Conservation (phyloP, 2,113 vertebrate species). For the Phalacrocorax aristotelis region DNA sequence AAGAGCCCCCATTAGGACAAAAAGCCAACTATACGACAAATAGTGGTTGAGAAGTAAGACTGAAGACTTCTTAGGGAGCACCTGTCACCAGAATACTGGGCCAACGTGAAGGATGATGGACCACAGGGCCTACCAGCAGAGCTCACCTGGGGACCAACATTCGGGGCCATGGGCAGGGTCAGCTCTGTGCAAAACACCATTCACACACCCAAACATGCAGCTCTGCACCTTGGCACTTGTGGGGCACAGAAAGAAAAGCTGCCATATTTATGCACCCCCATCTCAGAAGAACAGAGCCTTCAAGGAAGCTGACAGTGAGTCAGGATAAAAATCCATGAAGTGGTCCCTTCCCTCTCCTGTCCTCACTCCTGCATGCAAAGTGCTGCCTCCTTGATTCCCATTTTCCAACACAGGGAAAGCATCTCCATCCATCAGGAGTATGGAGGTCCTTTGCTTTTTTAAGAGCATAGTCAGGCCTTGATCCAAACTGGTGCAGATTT, state of each 20-base stretch:
- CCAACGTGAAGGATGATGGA: background rate
- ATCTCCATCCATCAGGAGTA: background rate
- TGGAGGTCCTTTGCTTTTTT: background rate
- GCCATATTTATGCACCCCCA: background rate
- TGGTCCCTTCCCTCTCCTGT: background rate
- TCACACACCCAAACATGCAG: background rate
- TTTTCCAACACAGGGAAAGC: background rate
- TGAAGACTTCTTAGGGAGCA: background rate
- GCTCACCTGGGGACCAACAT: background rate
- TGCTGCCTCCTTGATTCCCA: background rate
- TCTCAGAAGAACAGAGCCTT: background rate
- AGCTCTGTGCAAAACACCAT: background rate
- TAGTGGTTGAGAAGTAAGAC: background rate
- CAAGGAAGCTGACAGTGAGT: background rate
- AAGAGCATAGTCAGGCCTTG: background rate
- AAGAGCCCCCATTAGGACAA: background rate
- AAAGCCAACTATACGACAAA: background rate
- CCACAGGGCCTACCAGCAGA: background rate
- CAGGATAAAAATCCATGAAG: background rate
- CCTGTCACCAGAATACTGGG: background rate
- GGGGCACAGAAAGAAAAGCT: background rate
- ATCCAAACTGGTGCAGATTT: background rate
- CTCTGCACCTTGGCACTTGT: fast-evolving
- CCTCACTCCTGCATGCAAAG: fast-evolving
- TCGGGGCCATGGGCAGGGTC: background rate